Evolutionary conservation across 2,113 vertebrate genomes (phyloP), one percentile per base, ranked within the genome.

Genomic region (Mugil cephalus): DNA sequence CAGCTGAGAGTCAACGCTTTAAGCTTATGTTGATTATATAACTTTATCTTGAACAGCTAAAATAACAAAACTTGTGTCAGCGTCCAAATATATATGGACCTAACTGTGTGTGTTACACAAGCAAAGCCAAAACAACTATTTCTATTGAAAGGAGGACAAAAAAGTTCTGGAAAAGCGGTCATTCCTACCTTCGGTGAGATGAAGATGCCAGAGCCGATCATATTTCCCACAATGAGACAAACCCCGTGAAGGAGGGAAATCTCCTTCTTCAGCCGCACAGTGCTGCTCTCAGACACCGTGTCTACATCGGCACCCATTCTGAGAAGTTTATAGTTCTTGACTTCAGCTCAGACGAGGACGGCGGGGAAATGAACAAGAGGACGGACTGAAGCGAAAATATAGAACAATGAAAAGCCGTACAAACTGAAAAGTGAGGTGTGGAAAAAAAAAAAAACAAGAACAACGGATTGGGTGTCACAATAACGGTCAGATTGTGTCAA

Each of bases 161-260:
- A 30, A 30, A 30, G 2, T 30, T 2, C 24, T 30, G 15, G 60
- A 48, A 46, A 59, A 11, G 46, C 1, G n/a, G 14, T 30, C 5
- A 13, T 4, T 42, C 75, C 61, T 81, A 92, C 90, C 89, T 94
- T 94, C 3, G 94, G 94, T 1, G 95, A 94, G 34, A 95, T 88
- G 7, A 95, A 95, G 69, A 95, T 95, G 17, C 95, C 95, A 0
- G 95, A 95, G 46, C 95, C 95, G 1, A 95, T 95, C 92, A 95
- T 95, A 61, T 95, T 95, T 18, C 95, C 95, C 51, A 95, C 94
- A 1, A 95, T 95, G 65, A 95, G 90, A 68, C 94, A 95, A 55
- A 95, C 94, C 0, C 94, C 94, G 12, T 95, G 94, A n/a, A 95
- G 91, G 43, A 95, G 90, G 5, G 95, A 95, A 79, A 95, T 95